Conservation (phyloP, 2,113 vertebrate genomes). For the Balaenoptera acutorostrata region DNA sequence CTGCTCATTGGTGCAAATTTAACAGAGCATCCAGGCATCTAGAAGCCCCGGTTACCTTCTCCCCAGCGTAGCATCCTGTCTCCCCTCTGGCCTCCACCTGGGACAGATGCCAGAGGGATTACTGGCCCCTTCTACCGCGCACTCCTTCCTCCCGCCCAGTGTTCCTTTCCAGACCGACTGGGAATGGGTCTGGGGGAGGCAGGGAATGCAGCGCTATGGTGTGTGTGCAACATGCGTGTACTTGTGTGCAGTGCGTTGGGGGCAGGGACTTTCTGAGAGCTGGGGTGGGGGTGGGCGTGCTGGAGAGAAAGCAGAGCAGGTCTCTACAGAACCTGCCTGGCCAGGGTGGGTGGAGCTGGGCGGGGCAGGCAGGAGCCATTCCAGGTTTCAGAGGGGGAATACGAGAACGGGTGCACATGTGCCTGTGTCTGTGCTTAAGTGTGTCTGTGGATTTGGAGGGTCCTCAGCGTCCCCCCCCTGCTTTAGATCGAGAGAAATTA, state of each 20-base stretch:
- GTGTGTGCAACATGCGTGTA: background rate
- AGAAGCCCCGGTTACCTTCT: background rate
- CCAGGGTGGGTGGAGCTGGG: conserved; percentile 59
- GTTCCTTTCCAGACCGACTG: background rate
- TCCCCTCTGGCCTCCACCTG: background rate
- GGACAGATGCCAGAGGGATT: conserved; percentile 44
- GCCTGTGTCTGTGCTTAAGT: background rate
- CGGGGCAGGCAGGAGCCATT: conserved; percentile 53
- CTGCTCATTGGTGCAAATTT: background rate
- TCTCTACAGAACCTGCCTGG: conserved; percentile 68
- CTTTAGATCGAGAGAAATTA: background rate
- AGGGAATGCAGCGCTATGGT: background rate
- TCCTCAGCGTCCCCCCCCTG: background rate
- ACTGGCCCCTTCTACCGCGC: background rate
- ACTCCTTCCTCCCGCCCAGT: background rate
- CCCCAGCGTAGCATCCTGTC: background rate
- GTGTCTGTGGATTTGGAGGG: background rate
- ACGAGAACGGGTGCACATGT: background rate
- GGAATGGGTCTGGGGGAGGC: background rate
- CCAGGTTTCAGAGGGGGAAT: conserved; percentile 37
- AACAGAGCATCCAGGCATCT: background rate
- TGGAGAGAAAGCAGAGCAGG: conserved; percentile 55
- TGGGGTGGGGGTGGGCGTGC: conserved; percentile 11
- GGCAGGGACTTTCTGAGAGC: background rate
- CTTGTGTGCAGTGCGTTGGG: background rate